These are phyloP conservation scores for Lacerta agilis DNA, from an alignment of 2,797 vertebrate genomes.

Conservation along the genomic window DNA sequence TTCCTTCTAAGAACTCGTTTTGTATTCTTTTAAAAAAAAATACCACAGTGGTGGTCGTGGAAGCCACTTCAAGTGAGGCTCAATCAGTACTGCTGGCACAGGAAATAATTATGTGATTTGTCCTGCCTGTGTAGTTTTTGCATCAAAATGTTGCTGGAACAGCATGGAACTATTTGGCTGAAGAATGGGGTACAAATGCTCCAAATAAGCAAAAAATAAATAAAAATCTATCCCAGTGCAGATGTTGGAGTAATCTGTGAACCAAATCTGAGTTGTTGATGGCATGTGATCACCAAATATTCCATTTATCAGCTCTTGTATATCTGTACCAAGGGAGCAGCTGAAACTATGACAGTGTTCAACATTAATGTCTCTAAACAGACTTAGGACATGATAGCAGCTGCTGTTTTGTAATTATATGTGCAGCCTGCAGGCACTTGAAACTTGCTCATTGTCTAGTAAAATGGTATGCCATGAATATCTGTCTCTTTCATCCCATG, in stretches of 20 bases:
- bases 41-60: background rate
- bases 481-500: background rate
- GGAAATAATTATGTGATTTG: background rate
- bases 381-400: background rate
- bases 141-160: background rate
- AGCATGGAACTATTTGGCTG: background rate
- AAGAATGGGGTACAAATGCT: too few species aligned
- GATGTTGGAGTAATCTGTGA: background rate
- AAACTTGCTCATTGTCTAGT: background rate
- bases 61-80: background rate
- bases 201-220: too few species aligned
- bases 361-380: background rate
- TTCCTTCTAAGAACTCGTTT: background rate
- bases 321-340: background rate
- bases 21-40: background rate
- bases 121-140: background rate
- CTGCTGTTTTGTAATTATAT: background rate
- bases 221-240: background rate
- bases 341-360: background rate
- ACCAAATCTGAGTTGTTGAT: background rate
- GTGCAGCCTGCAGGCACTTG: background rate
- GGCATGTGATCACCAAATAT: background rate
- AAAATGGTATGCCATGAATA: background rate
- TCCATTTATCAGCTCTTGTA: background rate
- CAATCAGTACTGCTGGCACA: background rate